Evolutionary conservation across 2,888 invertebrate species (phyloP).

Genomic region (Drymonia ruficornis): DNA sequence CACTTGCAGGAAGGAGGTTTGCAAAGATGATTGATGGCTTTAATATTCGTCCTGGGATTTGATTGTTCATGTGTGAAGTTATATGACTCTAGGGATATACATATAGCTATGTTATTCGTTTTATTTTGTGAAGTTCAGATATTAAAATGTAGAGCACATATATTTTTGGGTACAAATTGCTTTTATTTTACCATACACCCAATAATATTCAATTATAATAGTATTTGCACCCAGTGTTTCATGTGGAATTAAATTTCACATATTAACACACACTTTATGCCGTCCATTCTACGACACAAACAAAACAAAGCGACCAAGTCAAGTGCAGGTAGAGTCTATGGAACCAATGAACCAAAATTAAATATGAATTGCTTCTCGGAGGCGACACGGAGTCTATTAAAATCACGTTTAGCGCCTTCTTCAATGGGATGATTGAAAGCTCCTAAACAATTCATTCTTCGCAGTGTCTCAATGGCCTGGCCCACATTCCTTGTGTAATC

Average conservation of each 20-base stretch:
- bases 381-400: slow-evolving; percentile 83
- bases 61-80: slow-evolving; percentile 66
- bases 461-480: slow-evolving; percentile 71
- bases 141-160: too few species aligned
- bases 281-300: not conserved
- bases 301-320: slow-evolving; percentile 41
- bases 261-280: not conserved
- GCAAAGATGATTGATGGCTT: slow-evolving; percentile 72
- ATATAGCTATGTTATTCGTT: too few species aligned
- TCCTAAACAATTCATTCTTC: slow-evolving; percentile 77
- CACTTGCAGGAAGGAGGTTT: slow-evolving; percentile 66
- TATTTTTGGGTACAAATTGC: too few species aligned
- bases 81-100: slow-evolving; percentile 72
- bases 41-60: slow-evolving; percentile 49
- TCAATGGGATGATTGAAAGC: slow-evolving; percentile 82
- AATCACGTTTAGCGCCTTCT: slow-evolving; percentile 78
- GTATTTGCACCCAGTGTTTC: not conserved
- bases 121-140: not conserved
- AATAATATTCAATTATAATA: not conserved
- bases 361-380: slow-evolving; percentile 69
- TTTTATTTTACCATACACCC: too few species aligned
- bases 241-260: slow-evolving; percentile 8
- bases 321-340: slow-evolving; percentile 59
- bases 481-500: slow-evolving; percentile 77
- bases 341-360: slow-evolving; percentile 65